Evolutionary conservation across 2,888 invertebrate genomes (phyloP), one percentile per base, ranked within the genome.

Genomic region (Horisme vitalbata): DNA sequence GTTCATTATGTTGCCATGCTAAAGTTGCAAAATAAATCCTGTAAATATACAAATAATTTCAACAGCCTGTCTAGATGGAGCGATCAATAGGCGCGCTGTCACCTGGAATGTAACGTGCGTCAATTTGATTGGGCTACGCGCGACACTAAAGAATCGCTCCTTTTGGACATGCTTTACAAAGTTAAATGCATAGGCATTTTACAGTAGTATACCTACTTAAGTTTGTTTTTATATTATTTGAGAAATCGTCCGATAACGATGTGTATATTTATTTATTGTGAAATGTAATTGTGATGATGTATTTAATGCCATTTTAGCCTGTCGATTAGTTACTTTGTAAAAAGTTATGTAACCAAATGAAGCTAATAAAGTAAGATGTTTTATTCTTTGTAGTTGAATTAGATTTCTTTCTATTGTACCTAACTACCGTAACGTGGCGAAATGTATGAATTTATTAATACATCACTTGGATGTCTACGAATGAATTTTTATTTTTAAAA

Each of bases 341-440:
- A 71, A 79, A 71, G 70, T 79, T 85, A 79, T 85, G 75, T 88
- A 88, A 88, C 88, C 87, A 86, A 89, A 88, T 83, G 81, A 87
- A 80, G 84, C 86, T 86, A 82, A 83, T 79, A 41, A 63, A 63
- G 59, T 87, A 85, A 84, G 80, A 79, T 79, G 82, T 85, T 86
- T 83, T 82, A 83, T 80, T 81, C 79, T 72, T 79, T 83, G 80
- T 88, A 86, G 83, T 68, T 69, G 68, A 71, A 71, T 79, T 77
- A 76, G 71, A 21, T 51, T 80, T 81, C 82, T 85, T 85, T 86
- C 77, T 84, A 81, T 79, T 82, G 76, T 83, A 54, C 45, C 52
- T 54, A 79, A n/a, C 77, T 69, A 83, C 74, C n/a, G n/a, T n/a
- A n/a, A n/a, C n/a, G 78, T 81, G 80, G 82, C 75, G 75, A 83